Base-by-base conservation (phyloP, 2,113 vertebrate genomes). In the Cynocephalus volans region DNA sequence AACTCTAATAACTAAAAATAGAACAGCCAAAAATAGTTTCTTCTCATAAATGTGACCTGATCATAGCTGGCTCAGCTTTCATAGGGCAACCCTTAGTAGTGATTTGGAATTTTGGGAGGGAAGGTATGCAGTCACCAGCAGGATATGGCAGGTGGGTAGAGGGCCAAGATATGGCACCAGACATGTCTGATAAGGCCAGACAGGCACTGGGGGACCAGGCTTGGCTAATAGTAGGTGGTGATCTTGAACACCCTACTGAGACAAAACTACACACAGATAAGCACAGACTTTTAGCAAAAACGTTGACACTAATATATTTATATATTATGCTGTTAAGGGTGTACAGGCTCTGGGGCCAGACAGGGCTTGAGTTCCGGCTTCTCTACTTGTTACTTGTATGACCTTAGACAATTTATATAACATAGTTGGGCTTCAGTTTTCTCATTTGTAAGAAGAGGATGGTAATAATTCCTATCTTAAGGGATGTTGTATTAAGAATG, bases 1-100 rank as follows among this genome's bases (percentile, higher is more conserved):
- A 92, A 91, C 52, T 77, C 67, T 76, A 41, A 15, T 95, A 83
- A 88, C 64, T 72, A 36, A 79, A 89, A 97, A 95, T 96, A 97
- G 83, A 95, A 77, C 48, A 62, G 73, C 54, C 50, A 5, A 81
- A 94, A 97, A 96, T 88, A 93, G 79, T 64, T 58, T 62, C 9
- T 81, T 90, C 26, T 93, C 18, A 5, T 96, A 36, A 77, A 67
- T 90, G 64, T 54, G 77, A 77, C 41, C 23, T 60, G 67, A 54
- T 95, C 58, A 18, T 1, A 58, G 79, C 50, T 77, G 41, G 75
- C 26, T 54, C 13, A 7, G 17, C 14, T 8, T 62, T 65, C 31
- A 11, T 65, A 50, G 62, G n/a, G 69, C 6, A 80, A 10, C 36
- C 33, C 45, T 88, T 14, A 13, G 11, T 28, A 77, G 54, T 75